Percentiles rank a stretch among this genome's conserved stretches.
Conservation (phyloP, 2,113 vertebrate genomes). For the Aldabrachelys gigantea region DNA sequence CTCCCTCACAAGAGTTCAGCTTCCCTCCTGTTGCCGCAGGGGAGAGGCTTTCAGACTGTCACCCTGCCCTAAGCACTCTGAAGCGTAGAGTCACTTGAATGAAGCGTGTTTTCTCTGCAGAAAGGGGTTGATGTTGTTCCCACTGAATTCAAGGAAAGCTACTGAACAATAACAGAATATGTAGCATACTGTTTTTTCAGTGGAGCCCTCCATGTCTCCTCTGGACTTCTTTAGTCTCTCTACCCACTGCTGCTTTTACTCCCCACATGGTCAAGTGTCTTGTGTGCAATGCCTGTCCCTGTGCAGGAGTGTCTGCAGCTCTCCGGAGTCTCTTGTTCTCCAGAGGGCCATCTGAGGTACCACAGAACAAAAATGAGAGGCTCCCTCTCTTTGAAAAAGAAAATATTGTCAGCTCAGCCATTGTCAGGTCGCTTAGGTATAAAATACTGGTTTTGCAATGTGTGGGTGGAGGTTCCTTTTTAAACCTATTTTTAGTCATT, state of each 20-base stretch:
- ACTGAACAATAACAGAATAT: accelerated
- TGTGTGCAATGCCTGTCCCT: background rate
- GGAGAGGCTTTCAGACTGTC: background rate
- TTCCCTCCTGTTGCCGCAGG: accelerated
- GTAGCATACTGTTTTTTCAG: background rate
- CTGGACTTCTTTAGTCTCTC: background rate
- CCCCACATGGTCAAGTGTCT: background rate
- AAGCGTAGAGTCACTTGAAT: background rate
- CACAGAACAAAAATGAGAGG: background rate
- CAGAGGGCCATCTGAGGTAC: background rate
- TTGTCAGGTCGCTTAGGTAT: too few species aligned
- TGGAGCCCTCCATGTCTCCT: background rate
- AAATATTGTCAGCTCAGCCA: background rate
- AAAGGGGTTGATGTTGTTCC: background rate
- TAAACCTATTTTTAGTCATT: background rate
- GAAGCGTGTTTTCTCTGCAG: background rate
- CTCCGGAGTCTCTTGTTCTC: background rate
- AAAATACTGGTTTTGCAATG: background rate
- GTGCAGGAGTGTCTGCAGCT: background rate
- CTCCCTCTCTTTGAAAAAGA: background rate
- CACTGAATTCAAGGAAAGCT: background rate
- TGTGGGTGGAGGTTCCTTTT: background rate
- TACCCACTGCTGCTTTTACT: background rate
- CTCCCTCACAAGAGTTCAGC: too few species aligned
- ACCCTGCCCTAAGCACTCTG: too few species aligned